Base-by-base conservation (phyloP, 2,113 vertebrate species). In the Cygnus buccinator region DNA sequence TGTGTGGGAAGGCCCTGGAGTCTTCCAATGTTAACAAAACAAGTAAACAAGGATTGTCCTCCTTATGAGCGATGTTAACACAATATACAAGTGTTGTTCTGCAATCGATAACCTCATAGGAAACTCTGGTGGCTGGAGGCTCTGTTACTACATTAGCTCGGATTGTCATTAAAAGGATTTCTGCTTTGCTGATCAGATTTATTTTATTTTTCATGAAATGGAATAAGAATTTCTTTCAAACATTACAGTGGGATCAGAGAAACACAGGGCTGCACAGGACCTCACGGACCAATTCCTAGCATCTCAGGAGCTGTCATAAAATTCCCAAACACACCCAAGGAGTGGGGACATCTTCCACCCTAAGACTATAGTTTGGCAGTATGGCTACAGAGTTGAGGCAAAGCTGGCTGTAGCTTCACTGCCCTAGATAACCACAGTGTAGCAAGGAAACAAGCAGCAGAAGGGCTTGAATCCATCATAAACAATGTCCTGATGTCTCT, bases 21-120 rank as follows among this genome's bases (percentile, higher is more conserved):
- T 61, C 74, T 57, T 81, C 96, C 93, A 23, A 28, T 29, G 95
- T 94, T 95, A 94, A 93, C 78, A 89, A 91, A 94, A 93, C 67
- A 85, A 62, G 82, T 87, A 93, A 95, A 91, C 82, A 86, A 41
- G 82, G 91, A 14, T 73, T 91, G 93, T 95, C 91, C 87, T 94
- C 66, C 89, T 91, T 41, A 14, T 9, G 71, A 74, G 8, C 0
- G 16, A 80, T 90, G 91, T 94, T 93, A 96, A 91, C 89, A 83
- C 44, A 63, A 21, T 23, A 26, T 44, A n/a, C 81, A 77, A 41
- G 50, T 55, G 67, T 58, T 91, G 84, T 79, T 83, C 74, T 80
- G 50, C 89, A 87, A 80, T 73, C 93, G 3, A 41, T 84, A 91
- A 79, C 66, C 87, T 94, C 44, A 1, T 22, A 58, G 91, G 84